phyloP scores from a whole-genome alignment of 1,140 invertebrate genomes.

The Ephestia elutella region DNA sequence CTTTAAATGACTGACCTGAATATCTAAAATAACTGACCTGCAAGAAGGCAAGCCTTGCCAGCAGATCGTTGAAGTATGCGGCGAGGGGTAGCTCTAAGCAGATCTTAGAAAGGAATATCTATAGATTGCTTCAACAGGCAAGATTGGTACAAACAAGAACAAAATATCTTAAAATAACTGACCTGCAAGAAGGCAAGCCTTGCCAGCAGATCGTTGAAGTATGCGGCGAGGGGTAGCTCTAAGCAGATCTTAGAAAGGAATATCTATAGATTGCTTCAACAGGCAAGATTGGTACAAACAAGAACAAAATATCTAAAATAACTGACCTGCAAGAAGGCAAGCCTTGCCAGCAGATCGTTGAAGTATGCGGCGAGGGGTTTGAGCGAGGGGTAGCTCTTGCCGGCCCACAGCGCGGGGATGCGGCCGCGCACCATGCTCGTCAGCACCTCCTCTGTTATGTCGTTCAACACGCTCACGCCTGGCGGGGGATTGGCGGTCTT shows the following conservation, averaged over 20 bases:
- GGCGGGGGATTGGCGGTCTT: not conserved
- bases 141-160: too few relatives aligned
- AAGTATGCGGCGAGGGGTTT: conserved; percentile 94
- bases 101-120: too few relatives aligned
- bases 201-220: conserved; percentile 89
- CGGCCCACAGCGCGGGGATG: conserved; percentile 89
- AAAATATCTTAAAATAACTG: too few relatives aligned
- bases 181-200: conserved; percentile 88
- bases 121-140: too few relatives aligned
- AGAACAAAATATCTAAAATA: not conserved
- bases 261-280: too few relatives aligned
- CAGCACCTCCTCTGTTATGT: conserved; percentile 90
- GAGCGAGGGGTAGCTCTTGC: conserved; percentile 92
- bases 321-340: conserved; percentile 86
- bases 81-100: conserved; percentile 97
- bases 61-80: conserved; percentile 91
- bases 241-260: too few relatives aligned
- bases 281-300: too few relatives aligned
- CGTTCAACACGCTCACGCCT: conserved; percentile 82
- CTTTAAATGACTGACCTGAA: too few relatives aligned
- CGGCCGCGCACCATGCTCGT: conserved; percentile 87
- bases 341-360: conserved; percentile 87
- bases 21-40: too few relatives aligned
- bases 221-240: conserved; percentile 94
- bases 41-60: conserved; percentile 86